Conservation (phyloP, 1,140 invertebrate genomes). For the Hyles vespertilio region DNA sequence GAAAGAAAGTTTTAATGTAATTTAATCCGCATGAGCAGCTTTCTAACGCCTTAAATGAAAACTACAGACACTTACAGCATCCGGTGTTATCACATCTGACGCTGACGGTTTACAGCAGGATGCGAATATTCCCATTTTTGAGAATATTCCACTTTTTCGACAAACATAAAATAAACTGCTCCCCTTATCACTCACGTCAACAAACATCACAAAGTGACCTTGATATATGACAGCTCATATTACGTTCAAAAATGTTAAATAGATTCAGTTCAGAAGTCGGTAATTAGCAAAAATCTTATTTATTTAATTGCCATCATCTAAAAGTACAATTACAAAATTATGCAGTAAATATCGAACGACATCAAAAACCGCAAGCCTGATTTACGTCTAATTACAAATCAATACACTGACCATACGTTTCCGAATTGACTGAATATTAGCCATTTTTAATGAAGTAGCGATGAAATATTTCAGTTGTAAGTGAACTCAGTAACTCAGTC, state of each 20-base stretch:
- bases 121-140: slow-evolving; percentile 63
- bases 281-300: background rate
- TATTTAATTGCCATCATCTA: no score
- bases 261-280: slow-evolving; percentile 5
- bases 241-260: slow-evolving; percentile 6
- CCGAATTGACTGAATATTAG: slow-evolving; percentile 53
- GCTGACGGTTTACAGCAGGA: slow-evolving; percentile 71
- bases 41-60: no score
- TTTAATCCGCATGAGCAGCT: no score
- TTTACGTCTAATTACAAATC: slow-evolving; percentile 2
- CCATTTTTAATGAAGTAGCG: slow-evolving; percentile 31
- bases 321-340: no score
- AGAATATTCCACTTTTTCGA: slow-evolving; percentile 7
- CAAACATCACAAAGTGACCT: background rate
- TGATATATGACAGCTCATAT: slow-evolving; percentile 2
- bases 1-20: background rate
- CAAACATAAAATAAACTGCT: no score
- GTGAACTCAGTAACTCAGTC: no score
- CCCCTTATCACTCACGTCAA: slow-evolving; percentile 9
- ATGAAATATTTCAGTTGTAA: background rate
- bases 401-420: slow-evolving; percentile 51
- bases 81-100: slow-evolving; percentile 60
- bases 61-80: slow-evolving; percentile 56
- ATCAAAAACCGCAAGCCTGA: no score
- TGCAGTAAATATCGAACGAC: no score